A percentile compares a stretch with the other conserved stretches of the same genome.
These are phyloP conservation scores for Entomobrya proxima DNA, from an alignment of 2,888 invertebrate genomes.

Conservation along the genomic window DNA sequence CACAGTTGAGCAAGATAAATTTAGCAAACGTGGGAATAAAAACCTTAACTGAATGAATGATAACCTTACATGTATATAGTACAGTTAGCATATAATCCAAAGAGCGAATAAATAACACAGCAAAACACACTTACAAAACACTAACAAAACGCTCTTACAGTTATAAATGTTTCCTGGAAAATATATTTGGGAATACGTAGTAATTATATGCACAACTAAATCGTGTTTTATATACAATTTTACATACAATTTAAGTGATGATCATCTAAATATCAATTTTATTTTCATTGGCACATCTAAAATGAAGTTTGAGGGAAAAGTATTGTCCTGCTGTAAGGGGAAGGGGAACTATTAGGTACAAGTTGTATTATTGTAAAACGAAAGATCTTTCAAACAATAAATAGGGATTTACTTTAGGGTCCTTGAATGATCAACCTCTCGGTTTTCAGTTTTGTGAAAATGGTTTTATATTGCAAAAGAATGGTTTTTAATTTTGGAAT, in stretches of 20 bases:
- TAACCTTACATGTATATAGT: no score
- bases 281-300: background rate
- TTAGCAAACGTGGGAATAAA: no score
- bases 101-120: no score
- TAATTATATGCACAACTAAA: no score
- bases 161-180: no score
- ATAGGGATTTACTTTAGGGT: background rate
- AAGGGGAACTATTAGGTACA: background rate
- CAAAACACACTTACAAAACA: no score
- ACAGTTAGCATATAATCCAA: no score
- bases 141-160: no score
- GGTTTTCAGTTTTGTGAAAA: background rate
- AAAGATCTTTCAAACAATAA: background rate
- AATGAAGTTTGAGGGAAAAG: background rate
- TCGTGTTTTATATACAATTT: no score
- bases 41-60: no score
- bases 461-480: background rate
- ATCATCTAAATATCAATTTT: slow-evolving; percentile 19
- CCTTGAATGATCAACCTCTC: slow-evolving; percentile 4
- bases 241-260: slow-evolving; percentile 5
- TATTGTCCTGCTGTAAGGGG: background rate
- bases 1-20: no score
- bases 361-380: background rate
- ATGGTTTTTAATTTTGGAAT: background rate
- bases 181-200: no score